phyloP scores from a whole-genome alignment of 2,888 invertebrate genomes.

The Neuroscelio doddi region DNA sequence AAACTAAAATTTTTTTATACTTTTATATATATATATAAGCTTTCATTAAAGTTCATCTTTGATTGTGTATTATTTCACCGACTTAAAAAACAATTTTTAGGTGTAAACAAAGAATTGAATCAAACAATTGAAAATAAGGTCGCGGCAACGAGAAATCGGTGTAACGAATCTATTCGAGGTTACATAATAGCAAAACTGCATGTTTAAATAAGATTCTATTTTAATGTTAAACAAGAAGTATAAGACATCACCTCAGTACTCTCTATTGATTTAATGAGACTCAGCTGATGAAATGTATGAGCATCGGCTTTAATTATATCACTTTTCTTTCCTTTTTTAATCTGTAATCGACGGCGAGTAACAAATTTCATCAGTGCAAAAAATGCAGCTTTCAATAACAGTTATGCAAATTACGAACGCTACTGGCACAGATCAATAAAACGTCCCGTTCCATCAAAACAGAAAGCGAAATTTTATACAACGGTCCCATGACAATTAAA shows the following conservation, averaged over 20 bases:
- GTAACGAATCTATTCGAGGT: background rate
- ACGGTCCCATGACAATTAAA: constrained; percentile 11
- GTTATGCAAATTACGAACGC: constrained; percentile 30
- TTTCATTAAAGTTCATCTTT: background rate
- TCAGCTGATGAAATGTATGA: background rate
- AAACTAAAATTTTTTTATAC: too few relatives aligned
- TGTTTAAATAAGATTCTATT: background rate
- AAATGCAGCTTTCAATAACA: constrained; percentile 35
- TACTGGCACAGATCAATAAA: constrained; percentile 19
- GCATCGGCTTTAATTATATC: background rate
- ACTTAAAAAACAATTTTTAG: background rate
- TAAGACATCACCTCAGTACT: background rate
- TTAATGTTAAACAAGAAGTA: background rate
- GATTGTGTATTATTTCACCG: constrained; percentile 1
- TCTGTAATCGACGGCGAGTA: constrained; percentile 9
- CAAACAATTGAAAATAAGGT: constrained; percentile 43
- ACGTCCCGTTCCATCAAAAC: constrained; percentile 13
- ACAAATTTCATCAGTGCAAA: constrained; percentile 24
- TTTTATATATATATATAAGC: too few relatives aligned
- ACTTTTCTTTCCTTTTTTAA: too few relatives aligned
- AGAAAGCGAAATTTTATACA: constrained; percentile 12
- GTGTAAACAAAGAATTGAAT: constrained; percentile 33
- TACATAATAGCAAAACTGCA: constrained; percentile 12
- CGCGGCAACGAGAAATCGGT: constrained; percentile 12
- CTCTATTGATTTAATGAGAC: constrained; percentile 1